A percentile compares a stretch with the other conserved stretches of the same genome.
phyloP scores from a whole-genome alignment of 2,888 invertebrate genomes.

The Buathra laborator region DNA sequence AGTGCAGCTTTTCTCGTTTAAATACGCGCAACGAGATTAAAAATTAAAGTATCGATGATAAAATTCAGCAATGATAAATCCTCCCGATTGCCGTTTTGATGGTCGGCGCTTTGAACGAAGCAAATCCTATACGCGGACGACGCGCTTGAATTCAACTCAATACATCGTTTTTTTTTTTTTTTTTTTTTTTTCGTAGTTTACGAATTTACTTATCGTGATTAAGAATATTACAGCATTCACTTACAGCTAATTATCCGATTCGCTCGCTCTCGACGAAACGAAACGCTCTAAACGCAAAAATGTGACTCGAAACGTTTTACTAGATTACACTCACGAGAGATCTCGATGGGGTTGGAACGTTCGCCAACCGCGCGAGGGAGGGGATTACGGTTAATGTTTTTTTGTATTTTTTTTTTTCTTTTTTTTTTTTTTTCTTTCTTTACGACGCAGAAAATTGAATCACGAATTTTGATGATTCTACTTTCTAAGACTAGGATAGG shows the following conservation, averaged over 20 bases:
- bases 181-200: constrained; percentile 12
- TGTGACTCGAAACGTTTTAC: constrained; percentile 29
- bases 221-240: constrained; percentile 52
- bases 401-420: background rate
- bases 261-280: background rate
- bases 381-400: background rate
- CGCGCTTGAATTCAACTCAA: background rate
- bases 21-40: constrained; percentile 48
- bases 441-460: constrained; percentile 45
- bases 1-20: constrained; percentile 62
- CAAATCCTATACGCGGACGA: constrained; percentile 55
- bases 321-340: constrained; percentile 64
- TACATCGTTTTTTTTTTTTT: background rate
- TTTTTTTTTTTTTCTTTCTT: background rate
- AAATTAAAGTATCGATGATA: constrained; percentile 12
- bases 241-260: constrained; percentile 39
- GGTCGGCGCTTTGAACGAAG: constrained; percentile 53
- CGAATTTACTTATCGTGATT: constrained; percentile 40
- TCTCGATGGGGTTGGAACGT: constrained; percentile 21
- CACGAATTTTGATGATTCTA: constrained; percentile 54
- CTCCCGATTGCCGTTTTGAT: background rate
- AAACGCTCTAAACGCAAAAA: constrained; percentile 8
- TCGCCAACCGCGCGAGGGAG: constrained; percentile 15
- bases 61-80: constrained; percentile 14
- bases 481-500: constrained; percentile 63